phyloP scores from a whole-genome alignment of 1,140 invertebrate genomes.

The Ceratitis capitata region DNA sequence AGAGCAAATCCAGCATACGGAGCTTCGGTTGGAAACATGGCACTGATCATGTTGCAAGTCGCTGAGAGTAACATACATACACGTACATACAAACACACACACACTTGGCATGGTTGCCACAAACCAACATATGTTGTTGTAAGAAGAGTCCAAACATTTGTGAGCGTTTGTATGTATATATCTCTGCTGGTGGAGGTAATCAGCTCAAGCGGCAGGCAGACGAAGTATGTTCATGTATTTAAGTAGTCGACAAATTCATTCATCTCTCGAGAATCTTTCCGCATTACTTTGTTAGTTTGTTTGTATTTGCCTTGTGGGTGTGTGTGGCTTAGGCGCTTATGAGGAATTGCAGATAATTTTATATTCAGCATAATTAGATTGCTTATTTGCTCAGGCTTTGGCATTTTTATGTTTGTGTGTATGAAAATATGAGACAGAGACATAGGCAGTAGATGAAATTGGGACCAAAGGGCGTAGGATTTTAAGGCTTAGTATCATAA shows the following conservation, averaged over 20 bases:
- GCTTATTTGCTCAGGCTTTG: constrained; percentile 10
- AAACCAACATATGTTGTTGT: neutral
- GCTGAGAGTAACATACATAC: neutral
- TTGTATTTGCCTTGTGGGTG: neutral
- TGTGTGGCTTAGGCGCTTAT: constrained; percentile 8
- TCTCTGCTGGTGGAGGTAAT: neutral
- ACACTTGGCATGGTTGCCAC: neutral
- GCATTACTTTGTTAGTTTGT: neutral
- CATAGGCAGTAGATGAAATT: too few relatives aligned
- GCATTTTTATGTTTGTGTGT: too few relatives aligned
- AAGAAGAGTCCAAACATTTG: neutral
- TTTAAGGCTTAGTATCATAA: too few relatives aligned
- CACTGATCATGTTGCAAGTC: constrained; percentile 30
- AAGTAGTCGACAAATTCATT: constrained; percentile 21
- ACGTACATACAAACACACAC: neutral
- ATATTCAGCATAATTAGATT: constrained; percentile 36
- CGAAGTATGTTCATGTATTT: neutral
- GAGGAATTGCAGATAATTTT: constrained; percentile 13
- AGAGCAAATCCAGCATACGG: neutral
- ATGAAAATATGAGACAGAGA: too few relatives aligned
- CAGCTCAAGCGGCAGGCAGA: neutral
- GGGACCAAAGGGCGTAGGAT: too few relatives aligned
- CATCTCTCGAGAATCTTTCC: neutral
- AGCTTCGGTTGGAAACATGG: neutral
- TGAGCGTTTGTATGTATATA: neutral